Conservation (phyloP, 2,113 vertebrate species). For the Manacus vitellinus region DNA sequence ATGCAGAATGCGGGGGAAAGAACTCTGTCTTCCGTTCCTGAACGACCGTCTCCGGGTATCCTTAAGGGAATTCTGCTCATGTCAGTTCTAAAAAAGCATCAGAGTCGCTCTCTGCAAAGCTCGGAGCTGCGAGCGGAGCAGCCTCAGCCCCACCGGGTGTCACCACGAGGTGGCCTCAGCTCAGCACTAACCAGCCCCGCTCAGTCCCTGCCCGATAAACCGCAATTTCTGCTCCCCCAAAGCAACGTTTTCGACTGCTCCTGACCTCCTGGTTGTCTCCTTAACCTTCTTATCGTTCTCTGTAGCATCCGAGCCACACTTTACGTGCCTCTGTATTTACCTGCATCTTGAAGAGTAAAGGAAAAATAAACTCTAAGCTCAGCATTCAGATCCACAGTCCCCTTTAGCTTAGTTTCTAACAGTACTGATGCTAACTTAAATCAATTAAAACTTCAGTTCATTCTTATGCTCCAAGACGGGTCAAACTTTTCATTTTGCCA, state of each 20-base stretch:
- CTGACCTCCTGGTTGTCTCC: background rate
- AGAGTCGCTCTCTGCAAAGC: background rate
- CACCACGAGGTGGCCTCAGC: background rate
- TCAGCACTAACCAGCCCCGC: background rate
- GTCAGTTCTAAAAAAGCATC: background rate
- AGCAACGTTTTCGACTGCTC: background rate
- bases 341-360: background rate
- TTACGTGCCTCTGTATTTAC: background rate
- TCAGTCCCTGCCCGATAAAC: background rate
- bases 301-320: background rate
- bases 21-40: background rate
- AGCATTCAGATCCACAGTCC: background rate
- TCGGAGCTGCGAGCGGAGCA: background rate
- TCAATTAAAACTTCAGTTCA: background rate
- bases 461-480: background rate
- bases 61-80: background rate
- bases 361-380: background rate
- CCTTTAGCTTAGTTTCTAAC: background rate
- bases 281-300: background rate
- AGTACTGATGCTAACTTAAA: background rate
- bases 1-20: background rate
- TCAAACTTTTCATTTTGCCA: background rate
- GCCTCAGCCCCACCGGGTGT: accelerated
- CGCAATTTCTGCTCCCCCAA: background rate
- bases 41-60: background rate